A percentile compares a stretch with the other conserved stretches of the same genome.
phyloP scores from a whole-genome alignment of 2,888 invertebrate genomes.

The Lithosia quadra region DNA sequence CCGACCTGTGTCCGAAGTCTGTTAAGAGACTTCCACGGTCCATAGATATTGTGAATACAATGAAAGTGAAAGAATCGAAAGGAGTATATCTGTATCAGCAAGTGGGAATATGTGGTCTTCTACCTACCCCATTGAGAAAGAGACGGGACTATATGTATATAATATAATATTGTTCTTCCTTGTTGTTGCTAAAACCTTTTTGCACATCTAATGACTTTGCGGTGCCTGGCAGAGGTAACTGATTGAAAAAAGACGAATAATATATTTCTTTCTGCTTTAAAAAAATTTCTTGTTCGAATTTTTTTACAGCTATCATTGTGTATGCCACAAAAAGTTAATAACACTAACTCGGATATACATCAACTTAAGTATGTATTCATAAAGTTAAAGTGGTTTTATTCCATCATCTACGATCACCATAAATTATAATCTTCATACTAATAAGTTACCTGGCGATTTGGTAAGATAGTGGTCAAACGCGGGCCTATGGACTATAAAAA shows the following conservation, averaged over 20 bases:
- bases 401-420: not conserved
- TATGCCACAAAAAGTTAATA: conserved; percentile 1
- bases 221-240: not conserved
- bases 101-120: too few species aligned
- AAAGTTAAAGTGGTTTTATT: too few species aligned
- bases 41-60: too few species aligned
- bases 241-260: too few species aligned
- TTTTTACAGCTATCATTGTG: not conserved
- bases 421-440: not conserved
- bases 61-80: too few species aligned
- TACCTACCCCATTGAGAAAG: not conserved
- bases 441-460: not conserved
- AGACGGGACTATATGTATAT: not conserved
- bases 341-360: not conserved
- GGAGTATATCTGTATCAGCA: too few species aligned
- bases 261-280: not conserved
- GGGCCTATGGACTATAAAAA: too few species aligned
- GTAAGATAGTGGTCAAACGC: too few species aligned
- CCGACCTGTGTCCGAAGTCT: too few species aligned
- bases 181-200: too few species aligned
- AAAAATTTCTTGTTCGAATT: not conserved
- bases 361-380: not conserved
- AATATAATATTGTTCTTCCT: too few species aligned
- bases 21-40: too few species aligned
- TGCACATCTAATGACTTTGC: not conserved